Evolutionary conservation across 2,888 invertebrate genomes (phyloP).

Genomic region (Drosophila sordidula): DNA sequence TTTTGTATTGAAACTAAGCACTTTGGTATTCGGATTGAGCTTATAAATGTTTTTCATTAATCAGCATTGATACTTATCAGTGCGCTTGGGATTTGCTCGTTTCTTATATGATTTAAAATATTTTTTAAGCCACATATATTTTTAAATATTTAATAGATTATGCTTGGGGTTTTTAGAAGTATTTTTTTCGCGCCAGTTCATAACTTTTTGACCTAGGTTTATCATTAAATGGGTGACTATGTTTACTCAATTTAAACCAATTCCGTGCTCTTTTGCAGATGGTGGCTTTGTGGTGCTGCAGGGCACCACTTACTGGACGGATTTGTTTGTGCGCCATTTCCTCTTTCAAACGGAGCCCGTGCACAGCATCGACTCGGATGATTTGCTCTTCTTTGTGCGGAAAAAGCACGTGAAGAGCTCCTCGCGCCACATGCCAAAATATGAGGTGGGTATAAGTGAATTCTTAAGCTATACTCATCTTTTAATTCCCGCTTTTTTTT

Average conservation of each 20-base stretch:
- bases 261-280: slow-evolving; percentile 87
- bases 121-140: no score
- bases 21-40: not conserved
- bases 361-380: slow-evolving; percentile 94
- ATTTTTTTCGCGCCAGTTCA: no score
- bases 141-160: not conserved
- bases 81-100: not conserved
- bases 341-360: slow-evolving; percentile 93
- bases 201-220: no score
- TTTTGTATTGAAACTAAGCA: not conserved
- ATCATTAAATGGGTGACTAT: no score
- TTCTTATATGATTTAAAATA: no score
- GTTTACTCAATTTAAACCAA: not conserved
- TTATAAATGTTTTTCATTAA: slow-evolving; percentile 1
- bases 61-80: not conserved
- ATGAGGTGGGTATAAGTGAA: slow-evolving; percentile 88
- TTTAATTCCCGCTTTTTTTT: not conserved
- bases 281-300: slow-evolving; percentile 96
- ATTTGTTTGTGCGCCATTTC: slow-evolving; percentile 97
- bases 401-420: slow-evolving; percentile 95
- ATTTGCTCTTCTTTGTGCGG: slow-evolving; percentile 97
- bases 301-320: slow-evolving; percentile 98
- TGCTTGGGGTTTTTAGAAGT: not conserved
- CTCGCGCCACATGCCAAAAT: slow-evolving; percentile 94
- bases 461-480: not conserved